phyloP scores from a whole-genome alignment of 2,888 invertebrate genomes.

The Panorpa germanica region DNA sequence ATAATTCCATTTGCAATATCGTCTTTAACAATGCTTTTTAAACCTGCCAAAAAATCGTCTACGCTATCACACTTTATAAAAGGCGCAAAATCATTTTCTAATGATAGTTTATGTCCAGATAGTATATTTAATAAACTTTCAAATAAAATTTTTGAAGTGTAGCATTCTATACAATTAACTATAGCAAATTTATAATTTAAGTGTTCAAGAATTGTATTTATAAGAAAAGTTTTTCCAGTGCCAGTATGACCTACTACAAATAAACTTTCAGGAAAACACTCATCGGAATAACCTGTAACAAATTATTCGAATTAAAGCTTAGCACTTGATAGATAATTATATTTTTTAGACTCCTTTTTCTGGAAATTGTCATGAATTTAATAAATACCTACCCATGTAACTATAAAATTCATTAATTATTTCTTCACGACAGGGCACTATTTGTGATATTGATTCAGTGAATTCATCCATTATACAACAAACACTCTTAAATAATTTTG shows the following conservation, averaged over 20 bases:
- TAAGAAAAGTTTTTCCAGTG: slow-evolving; percentile 62
- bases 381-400: slow-evolving; percentile 15
- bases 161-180: slow-evolving; percentile 70
- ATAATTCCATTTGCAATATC: slow-evolving; percentile 24
- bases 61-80: slow-evolving; percentile 44
- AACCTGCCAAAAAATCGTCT: slow-evolving; percentile 38
- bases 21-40: slow-evolving; percentile 23
- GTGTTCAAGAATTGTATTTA: slow-evolving; percentile 35
- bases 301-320: slow-evolving; percentile 29
- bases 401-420: slow-evolving; percentile 16
- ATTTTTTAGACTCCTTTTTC: slow-evolving; percentile 18
- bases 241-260: slow-evolving; percentile 70
- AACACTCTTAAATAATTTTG: slow-evolving; percentile 7
- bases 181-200: slow-evolving; percentile 37
- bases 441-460: no score
- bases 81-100: slow-evolving; percentile 20
- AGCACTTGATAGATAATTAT: no score
- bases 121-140: slow-evolving; percentile 52
- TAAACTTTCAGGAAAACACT: slow-evolving; percentile 45
- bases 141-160: slow-evolving; percentile 52
- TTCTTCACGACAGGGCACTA: slow-evolving; percentile 20
- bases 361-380: slow-evolving; percentile 15
- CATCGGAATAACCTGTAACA: slow-evolving; percentile 30
- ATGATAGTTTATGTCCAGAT: slow-evolving; percentile 22
- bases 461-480: slow-evolving; percentile 9